Evolutionary conservation across 1,140 invertebrate genomes (phyloP), one percentile per base, ranked within the genome.

Genomic region (Listronotus bonariensis): DNA sequence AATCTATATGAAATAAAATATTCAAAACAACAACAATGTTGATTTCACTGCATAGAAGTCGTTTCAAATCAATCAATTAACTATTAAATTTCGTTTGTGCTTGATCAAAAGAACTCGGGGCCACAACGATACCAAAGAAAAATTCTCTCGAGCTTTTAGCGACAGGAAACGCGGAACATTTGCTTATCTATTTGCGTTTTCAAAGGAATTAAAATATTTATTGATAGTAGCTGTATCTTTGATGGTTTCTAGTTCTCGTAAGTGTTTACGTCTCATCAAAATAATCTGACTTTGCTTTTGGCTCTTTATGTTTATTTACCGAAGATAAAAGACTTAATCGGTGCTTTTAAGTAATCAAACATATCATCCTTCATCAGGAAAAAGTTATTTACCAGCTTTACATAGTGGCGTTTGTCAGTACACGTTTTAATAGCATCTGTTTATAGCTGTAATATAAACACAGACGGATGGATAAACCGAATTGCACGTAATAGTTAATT

Each of bases 271-370:
- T 61, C 66, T 60, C 65, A 61, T 68, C 69, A 72, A 74, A 74
- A 74, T 74, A 72, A 74, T 66, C 68, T 58, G 61, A 68, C 70
- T 72, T 70, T 69, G 69, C 64, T 65, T 62, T 63, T 68, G 56
- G 52, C 62, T 49, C 56, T 54, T 55, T 46, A 14, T 71, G 68
- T 72, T 74, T 74, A 72, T 74, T 74, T 74, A 69, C 65, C 62
- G 57, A 69, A 74, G 72, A 74, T 74, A 72, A 74, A 74, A 74
- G 72, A 74, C 72, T 74, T 70, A 74, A 74, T 74, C 72, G 70
- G 72, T 64, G 60, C 68, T 69, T 74, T 70, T 67, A 72, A 74
- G 70, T 72, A 74, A 74, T 72, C 72, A 74, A 74, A 74, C 72
- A 74, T 60, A 67, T 68, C 68, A 72, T 70, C 72, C 68, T 67